Base-by-base conservation (phyloP, 2,797 vertebrate species). In the Platalea minor region DNA sequence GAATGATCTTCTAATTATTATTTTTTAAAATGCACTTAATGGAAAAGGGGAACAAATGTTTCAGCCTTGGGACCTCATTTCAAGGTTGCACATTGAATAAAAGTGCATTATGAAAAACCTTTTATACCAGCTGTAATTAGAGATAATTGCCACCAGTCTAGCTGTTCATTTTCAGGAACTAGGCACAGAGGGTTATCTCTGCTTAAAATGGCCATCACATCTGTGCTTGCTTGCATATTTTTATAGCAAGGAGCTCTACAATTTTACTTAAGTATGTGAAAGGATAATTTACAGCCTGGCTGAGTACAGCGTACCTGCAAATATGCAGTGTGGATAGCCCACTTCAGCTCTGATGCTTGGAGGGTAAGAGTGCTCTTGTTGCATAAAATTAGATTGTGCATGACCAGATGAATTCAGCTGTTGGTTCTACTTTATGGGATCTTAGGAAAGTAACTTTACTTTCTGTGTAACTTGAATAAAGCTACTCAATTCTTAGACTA, bases 81-180 rank as follows among this genome's bases (percentile, higher is more conserved):
- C 74, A 46, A 85, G 90, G 81, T 89, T 85, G 72, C 63, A 60
- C 50, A 35, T 20, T 85, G 70, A 50, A 72, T 60, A 43, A 43
- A 90, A 95, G 68, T 35, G 41, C 86, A 77, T 93, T 91, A 43
- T 54, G 64, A 83, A 92, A 91, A 82, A 24, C 29, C 45, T 74
- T 95, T 89, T 93, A 29, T 80, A 85, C 53, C 48, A 67, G 12
- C 56, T 76, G 74, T 91, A 96, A 97, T 96, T 95, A 95, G 93
- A 96, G 69, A 73, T 95, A 96, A 97, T 96, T 95, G 77, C 59
- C 74, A 90, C 70, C 69, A 79, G 85, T 21, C 90, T 82, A 37
- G 70, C 67, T 79, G 61, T 35, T 96, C 94, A 33, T 91, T 95
- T 93, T 91, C 94, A 95, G 70, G 45, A 82, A 20, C 39, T 4